These are phyloP conservation scores for Bembecia ichneumoniformis DNA, from an alignment of 2,888 invertebrate genomes.

Conservation along the genomic window DNA sequence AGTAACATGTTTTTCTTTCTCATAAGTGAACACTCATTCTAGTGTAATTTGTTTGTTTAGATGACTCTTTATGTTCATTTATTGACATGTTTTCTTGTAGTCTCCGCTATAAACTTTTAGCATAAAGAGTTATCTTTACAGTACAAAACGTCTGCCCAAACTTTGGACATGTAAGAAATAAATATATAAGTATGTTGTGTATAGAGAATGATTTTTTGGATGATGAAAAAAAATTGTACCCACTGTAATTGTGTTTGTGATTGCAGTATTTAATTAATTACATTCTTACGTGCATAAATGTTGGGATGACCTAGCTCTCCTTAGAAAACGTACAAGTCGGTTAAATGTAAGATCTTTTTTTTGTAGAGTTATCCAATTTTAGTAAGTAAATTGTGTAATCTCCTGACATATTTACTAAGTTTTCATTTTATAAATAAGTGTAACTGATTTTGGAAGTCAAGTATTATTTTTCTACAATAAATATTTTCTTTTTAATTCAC, in stretches of 20 bases:
- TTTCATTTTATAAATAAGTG: constrained; percentile 5
- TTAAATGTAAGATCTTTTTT: constrained; percentile 60
- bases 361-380: constrained; percentile 61
- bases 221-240: constrained; percentile 40
- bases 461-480: constrained; percentile 67
- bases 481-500: constrained; percentile 45
- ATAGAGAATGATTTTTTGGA: constrained; percentile 16
- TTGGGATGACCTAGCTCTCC: constrained; percentile 58
- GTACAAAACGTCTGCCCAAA: constrained; percentile 49
- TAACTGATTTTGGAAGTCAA: constrained; percentile 47
- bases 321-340: constrained; percentile 66
- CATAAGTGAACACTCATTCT: constrained; percentile 41
- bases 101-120: constrained; percentile 7
- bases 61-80: constrained; percentile 45
- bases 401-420: constrained; percentile 53
- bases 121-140: constrained; percentile 47
- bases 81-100: constrained; percentile 9
- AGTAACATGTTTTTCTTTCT: constrained; percentile 50
- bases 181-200: constrained; percentile 1
- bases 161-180: constrained; percentile 50
- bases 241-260: constrained; percentile 20
- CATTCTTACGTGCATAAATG: constrained; percentile 51
- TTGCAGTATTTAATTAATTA: constrained; percentile 5
- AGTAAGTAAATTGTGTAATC: constrained; percentile 65
- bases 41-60: constrained; percentile 65